Evolutionary conservation across 2,113 vertebrate genomes (phyloP).

Genomic region (Actenoides hombroni): DNA sequence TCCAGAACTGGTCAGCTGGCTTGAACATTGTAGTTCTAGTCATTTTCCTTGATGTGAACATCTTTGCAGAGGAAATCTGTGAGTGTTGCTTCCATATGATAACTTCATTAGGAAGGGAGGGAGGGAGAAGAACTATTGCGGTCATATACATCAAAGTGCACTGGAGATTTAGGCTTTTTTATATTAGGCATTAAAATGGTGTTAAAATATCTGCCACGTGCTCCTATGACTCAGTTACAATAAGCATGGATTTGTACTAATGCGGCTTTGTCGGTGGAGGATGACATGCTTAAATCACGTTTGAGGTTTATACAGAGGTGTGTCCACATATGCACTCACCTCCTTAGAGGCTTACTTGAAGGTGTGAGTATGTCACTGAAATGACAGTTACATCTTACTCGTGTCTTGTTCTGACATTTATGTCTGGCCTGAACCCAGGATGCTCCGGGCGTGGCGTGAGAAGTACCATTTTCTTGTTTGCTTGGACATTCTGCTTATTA

Average conservation of each 20-base stretch:
- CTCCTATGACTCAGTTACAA: neutral
- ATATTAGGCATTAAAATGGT: neutral
- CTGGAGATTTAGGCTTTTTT: neutral
- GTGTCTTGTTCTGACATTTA: neutral
- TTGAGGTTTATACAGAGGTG: neutral
- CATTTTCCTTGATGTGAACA: neutral
- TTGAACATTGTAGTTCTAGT: neutral
- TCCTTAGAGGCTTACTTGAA: neutral
- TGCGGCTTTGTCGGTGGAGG: neutral
- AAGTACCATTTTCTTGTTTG: neutral
- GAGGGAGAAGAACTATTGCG: neutral
- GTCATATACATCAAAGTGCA: neutral
- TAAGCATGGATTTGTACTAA: neutral
- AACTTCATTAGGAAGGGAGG: neutral
- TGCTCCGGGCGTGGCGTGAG: neutral
- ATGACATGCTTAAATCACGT: neutral
- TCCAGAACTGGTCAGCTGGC: neutral
- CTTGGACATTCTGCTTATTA: neutral
- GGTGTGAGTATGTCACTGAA: neutral
- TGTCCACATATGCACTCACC: neutral
- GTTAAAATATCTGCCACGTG: neutral
- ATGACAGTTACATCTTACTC: neutral
- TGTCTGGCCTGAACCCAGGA: neutral
- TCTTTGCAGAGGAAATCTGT: neutral
- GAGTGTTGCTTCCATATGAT: neutral